Evolutionary conservation across 2,797 vertebrate species (phyloP).

Genomic region (Phataginus tetradactyla): DNA sequence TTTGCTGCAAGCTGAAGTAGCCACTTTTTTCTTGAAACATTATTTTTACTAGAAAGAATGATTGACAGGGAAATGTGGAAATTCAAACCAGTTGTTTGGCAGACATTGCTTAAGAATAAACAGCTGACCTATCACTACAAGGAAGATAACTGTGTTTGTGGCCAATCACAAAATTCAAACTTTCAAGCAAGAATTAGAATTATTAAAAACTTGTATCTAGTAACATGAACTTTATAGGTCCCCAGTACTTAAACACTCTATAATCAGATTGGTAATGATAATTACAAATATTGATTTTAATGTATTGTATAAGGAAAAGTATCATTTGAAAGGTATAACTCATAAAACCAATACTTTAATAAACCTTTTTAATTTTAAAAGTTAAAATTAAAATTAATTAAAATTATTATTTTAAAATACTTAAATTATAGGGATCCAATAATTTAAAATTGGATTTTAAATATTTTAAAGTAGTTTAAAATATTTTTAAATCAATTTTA

Average conservation of each 20-base stretch:
- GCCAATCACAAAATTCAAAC: background rate
- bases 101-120: background rate
- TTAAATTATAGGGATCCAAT: too few relatives aligned
- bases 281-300: background rate
- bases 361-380: too few relatives aligned
- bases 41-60: background rate
- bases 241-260: background rate
- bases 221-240: background rate
- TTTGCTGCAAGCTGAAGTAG: background rate
- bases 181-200: background rate
- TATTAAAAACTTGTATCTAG: background rate
- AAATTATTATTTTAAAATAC: too few relatives aligned
- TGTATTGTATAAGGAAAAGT: background rate
- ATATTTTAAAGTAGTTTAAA: too few relatives aligned
- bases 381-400: too few relatives aligned
- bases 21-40: background rate
- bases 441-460: too few relatives aligned
- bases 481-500: too few relatives aligned
- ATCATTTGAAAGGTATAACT: background rate
- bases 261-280: background rate
- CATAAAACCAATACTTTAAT: background rate
- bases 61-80: background rate
- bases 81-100: background rate
- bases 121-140: background rate
- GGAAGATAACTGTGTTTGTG: background rate